These are phyloP conservation scores for Actenoides lindsayi DNA, from an alignment of 2,113 vertebrate genomes.

Conservation along the genomic window DNA sequence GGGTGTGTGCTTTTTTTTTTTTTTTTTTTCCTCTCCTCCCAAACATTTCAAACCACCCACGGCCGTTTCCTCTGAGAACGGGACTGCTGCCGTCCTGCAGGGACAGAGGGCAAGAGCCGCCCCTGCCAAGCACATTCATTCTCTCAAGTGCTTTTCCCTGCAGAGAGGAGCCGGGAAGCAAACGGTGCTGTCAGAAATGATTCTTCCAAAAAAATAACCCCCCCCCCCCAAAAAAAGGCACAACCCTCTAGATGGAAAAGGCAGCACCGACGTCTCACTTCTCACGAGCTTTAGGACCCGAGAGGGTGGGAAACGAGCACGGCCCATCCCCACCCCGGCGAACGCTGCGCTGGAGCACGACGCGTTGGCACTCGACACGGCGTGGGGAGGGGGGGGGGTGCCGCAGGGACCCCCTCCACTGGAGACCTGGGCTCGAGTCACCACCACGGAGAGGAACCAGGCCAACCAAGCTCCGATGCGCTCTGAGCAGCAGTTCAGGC, in stretches of 20 bases:
- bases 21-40: too few species aligned
- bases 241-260: conserved; percentile 10
- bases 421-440: background rate
- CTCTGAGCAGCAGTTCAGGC: background rate
- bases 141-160: background rate
- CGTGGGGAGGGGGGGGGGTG: background rate
- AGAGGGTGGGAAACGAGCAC: background rate
- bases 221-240: conserved; percentile 52
- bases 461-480: fast-evolving
- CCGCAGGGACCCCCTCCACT: background rate
- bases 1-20: background rate
- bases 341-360: background rate
- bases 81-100: background rate
- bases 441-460: background rate
- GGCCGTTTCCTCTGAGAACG: background rate
- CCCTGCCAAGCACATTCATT: background rate
- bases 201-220: background rate
- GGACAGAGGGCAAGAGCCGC: background rate
- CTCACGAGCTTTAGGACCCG: background rate
- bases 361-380: conserved; percentile 19
- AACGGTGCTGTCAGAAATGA: background rate
- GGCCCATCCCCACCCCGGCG: background rate
- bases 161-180: background rate
- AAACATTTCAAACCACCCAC: background rate
- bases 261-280: conserved; percentile 24